These are phyloP conservation scores for Aviceda subcristata DNA, from an alignment of 2,113 vertebrate genomes.

Conservation along the genomic window DNA sequence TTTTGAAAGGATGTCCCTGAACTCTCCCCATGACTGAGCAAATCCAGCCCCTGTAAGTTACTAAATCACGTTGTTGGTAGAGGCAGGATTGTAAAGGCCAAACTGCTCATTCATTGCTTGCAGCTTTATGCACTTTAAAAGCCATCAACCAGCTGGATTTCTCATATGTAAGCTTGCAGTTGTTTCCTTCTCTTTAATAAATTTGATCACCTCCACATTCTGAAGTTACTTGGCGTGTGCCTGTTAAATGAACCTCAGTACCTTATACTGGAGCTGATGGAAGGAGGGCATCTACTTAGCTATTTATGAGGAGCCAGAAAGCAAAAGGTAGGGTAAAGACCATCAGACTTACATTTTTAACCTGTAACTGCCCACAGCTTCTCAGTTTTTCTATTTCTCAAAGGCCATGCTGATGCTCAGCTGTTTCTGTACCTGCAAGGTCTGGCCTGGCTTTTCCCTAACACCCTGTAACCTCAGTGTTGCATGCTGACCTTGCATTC, in stretches of 20 bases:
- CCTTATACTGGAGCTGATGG: constrained; percentile 80
- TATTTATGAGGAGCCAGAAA: constrained; percentile 73
- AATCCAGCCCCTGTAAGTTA: neutral
- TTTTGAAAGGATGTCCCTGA: neutral
- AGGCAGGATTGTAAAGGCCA: neutral
- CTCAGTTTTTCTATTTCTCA: neutral
- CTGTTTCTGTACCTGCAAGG: neutral
- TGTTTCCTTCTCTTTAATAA: constrained; percentile 59
- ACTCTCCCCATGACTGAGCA: neutral
- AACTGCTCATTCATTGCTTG: neutral
- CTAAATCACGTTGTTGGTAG: neutral
- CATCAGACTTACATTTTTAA: neutral
- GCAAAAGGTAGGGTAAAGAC: constrained; percentile 25
- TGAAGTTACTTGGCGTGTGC: constrained; percentile 76
- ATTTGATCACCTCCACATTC: constrained; percentile 80
- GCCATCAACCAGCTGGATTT: neutral
- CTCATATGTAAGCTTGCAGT: neutral
- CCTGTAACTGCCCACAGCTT: neutral
- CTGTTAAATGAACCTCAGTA: constrained; percentile 78
- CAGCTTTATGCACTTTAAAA: neutral
- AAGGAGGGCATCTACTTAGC: constrained; percentile 77
- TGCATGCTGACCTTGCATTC: neutral
- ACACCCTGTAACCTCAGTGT: neutral
- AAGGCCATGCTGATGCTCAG: neutral
- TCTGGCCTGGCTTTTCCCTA: neutral